phyloP scores from a whole-genome alignment of 2,797 vertebrate species.

The Morelia viridis region DNA sequence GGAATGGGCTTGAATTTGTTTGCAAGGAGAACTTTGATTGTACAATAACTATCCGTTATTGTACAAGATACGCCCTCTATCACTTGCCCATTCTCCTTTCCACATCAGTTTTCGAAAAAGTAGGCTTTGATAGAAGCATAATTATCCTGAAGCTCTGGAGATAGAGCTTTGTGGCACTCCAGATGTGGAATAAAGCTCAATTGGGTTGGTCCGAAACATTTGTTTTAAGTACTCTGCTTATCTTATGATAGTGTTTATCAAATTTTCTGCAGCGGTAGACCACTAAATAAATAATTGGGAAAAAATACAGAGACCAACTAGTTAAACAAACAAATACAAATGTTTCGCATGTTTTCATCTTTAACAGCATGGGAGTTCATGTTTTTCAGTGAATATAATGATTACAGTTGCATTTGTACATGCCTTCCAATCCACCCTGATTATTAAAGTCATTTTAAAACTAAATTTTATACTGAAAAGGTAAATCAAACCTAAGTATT shows the following conservation, averaged over 20 bases:
- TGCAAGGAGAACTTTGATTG: neutral
- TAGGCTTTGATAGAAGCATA: neutral
- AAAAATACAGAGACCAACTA: neutral
- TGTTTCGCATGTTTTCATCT: neutral
- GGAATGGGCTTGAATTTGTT: neutral
- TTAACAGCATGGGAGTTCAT: neutral
- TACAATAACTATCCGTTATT: neutral
- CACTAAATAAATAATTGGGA: neutral
- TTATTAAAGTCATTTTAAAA: neutral
- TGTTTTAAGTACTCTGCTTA: neutral
- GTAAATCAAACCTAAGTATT: neutral
- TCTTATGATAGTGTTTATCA: neutral
- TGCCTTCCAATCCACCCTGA: neutral
- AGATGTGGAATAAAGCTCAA: neutral
- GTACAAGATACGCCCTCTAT: neutral
- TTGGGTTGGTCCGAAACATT: neutral
- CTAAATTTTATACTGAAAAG: neutral
- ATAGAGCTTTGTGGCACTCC: neutral
- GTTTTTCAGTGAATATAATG: neutral
- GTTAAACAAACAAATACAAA: neutral
- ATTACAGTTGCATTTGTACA: neutral
- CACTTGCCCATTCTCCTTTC: neutral
- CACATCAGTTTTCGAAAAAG: neutral
- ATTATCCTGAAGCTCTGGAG: neutral
- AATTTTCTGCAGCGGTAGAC: neutral